Percentiles rank a stretch among this genome's conserved stretches.
These are phyloP conservation scores for Diaphora mendica DNA, from an alignment of 2,888 invertebrate species.

Conservation along the genomic window DNA sequence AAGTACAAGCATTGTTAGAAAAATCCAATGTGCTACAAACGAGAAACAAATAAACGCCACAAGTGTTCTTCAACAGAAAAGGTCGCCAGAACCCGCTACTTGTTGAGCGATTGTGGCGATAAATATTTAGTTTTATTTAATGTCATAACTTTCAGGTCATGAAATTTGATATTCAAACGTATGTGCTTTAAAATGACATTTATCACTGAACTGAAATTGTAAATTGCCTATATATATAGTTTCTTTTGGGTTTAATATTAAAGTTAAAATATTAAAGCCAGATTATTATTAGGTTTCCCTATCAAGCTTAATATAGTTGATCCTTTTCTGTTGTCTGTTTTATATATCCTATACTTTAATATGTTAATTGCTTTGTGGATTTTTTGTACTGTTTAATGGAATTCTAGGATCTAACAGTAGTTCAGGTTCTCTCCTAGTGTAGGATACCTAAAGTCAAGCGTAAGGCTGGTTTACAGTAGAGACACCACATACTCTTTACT, in stretches of 20 bases:
- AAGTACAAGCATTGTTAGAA: slow-evolving; percentile 21
- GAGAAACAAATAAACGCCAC: slow-evolving; percentile 51
- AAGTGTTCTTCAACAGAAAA: slow-evolving; percentile 39
- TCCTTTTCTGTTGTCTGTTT: too few relatives aligned
- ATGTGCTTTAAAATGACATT: neutral
- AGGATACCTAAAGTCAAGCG: too few relatives aligned
- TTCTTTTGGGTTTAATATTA: neutral
- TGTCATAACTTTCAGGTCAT: neutral
- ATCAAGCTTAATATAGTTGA: too few relatives aligned
- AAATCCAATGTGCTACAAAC: slow-evolving; percentile 35
- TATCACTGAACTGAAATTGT: neutral
- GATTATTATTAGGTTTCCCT: neutral
- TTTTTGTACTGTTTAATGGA: too few relatives aligned
- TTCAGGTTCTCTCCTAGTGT: too few relatives aligned
- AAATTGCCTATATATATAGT: neutral
- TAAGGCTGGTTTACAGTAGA: too few relatives aligned
- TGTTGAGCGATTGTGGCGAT: slow-evolving; percentile 24
- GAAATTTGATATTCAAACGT: neutral
- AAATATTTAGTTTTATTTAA: slow-evolving; percentile 14
- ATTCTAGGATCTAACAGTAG: too few relatives aligned
- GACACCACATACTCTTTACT: too few relatives aligned
- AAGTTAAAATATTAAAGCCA: too few relatives aligned
- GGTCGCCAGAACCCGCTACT: slow-evolving; percentile 29
- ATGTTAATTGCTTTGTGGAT: too few relatives aligned
- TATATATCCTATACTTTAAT: too few relatives aligned